phyloP scores from a whole-genome alignment of 2,113 vertebrate species.

The Harpagus bidentatus region DNA sequence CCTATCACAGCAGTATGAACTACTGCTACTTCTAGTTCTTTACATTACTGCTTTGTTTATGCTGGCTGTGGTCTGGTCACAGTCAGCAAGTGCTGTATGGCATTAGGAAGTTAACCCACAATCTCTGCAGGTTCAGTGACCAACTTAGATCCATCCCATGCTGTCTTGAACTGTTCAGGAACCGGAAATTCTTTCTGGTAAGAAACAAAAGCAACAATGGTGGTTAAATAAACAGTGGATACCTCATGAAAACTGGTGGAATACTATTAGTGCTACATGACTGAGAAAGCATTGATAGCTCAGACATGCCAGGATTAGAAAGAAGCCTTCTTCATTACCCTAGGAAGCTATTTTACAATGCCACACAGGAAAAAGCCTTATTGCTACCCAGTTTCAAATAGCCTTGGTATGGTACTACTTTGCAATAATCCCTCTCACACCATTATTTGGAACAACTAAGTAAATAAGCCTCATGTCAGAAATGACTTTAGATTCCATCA shows the following conservation, averaged over 20 bases:
- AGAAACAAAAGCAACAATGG: constrained; percentile 56
- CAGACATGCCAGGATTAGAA: constrained; percentile 13
- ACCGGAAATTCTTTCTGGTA: constrained; percentile 94
- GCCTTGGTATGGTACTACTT: neutral
- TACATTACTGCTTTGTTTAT: constrained; percentile 18
- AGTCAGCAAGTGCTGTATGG: neutral
- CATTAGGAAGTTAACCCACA: constrained; percentile 76
- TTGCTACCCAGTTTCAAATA: constrained; percentile 5
- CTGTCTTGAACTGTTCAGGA: constrained; percentile 97
- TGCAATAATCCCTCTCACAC: constrained; percentile 21
- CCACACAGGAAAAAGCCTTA: constrained; percentile 16
- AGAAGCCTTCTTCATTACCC: constrained; percentile 23
- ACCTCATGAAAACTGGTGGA: constrained; percentile 29
- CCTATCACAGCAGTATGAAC: constrained; percentile 32
- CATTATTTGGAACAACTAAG: constrained; percentile 12
- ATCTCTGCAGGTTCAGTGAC: constrained; percentile 96
- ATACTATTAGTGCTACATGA: constrained; percentile 11
- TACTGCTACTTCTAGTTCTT: constrained; percentile 54
- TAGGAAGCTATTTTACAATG: constrained; percentile 37
- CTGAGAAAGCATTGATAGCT: constrained; percentile 18
- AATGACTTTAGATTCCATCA: neutral
- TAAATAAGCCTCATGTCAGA: constrained; percentile 21
- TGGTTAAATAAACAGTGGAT: constrained; percentile 28
- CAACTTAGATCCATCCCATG: constrained; percentile 92
- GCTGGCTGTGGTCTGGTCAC: neutral